Conservation (phyloP, 2,797 vertebrate species). For the Crocodylus rhombifer region DNA sequence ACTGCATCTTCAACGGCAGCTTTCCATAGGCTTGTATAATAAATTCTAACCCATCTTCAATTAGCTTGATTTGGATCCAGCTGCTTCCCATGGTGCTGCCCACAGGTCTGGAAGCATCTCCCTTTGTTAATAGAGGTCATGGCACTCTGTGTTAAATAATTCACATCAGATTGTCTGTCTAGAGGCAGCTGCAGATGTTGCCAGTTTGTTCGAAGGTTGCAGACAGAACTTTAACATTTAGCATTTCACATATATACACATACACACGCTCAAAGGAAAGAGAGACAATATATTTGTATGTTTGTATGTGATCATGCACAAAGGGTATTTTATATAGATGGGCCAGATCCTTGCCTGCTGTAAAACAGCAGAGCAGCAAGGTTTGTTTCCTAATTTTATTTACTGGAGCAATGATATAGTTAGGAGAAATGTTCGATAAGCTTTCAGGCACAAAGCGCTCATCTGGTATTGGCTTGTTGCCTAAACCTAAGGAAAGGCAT, state of each 20-base stretch:
- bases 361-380: fast-evolving
- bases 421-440: no score
- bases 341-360: background rate
- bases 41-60: constrained; percentile 82
- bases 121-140: constrained; percentile 90
- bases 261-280: background rate
- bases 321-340: background rate
- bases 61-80: constrained; percentile 82
- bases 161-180: constrained; percentile 85
- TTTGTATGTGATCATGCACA: background rate
- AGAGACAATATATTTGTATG: background rate
- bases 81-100: constrained; percentile 85
- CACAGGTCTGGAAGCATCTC: constrained; percentile 87
- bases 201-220: constrained; percentile 69
- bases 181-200: constrained; percentile 91
- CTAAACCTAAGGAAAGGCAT: no score
- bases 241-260: background rate
- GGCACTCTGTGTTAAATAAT: constrained; percentile 92
- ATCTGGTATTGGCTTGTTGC: no score
- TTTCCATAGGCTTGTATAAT: constrained; percentile 76
- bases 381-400: fast-evolving
- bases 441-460: no score
- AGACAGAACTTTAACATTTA: background rate
- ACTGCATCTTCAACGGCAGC: constrained; percentile 74
- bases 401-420: no score